Evolutionary conservation across 2,888 invertebrate genomes (phyloP).

Genomic region (Lacanobia wlatinum): DNA sequence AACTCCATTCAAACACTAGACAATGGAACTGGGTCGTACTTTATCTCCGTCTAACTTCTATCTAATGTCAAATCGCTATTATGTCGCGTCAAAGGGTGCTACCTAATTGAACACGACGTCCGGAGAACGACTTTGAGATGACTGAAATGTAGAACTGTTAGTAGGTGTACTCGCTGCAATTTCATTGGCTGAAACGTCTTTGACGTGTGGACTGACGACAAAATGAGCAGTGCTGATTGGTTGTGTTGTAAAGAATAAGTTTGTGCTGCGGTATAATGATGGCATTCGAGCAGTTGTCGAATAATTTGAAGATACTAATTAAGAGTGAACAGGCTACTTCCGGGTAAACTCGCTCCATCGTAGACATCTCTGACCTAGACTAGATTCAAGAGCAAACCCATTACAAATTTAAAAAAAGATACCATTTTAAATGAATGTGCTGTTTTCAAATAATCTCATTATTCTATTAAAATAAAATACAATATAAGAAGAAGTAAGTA

Average conservation of each 20-base stretch:
- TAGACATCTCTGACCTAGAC: no score
- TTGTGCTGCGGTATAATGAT: no score
- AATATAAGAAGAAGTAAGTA: no score
- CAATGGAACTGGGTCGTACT: conserved; percentile 55
- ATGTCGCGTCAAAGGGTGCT: conserved; percentile 44
- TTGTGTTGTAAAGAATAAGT: not conserved
- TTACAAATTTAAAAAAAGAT: no score
- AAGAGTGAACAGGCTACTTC: no score
- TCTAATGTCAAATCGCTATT: conserved; percentile 57
- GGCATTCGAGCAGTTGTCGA: not conserved
- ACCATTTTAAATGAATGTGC: no score
- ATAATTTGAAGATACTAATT: no score
- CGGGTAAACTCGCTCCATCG: no score
- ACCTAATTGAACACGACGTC: conserved; percentile 45
- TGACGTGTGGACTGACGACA: not conserved
- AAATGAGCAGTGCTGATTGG: not conserved
- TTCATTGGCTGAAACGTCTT: conserved; percentile 17
- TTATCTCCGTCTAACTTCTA: conserved; percentile 32
- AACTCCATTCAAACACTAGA: conserved; percentile 40
- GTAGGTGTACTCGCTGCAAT: not conserved
- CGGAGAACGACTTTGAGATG: conserved; percentile 5
- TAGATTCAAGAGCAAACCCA: no score
- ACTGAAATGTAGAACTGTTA: not conserved
- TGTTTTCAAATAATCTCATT: no score
- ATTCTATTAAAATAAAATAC: no score